A percentile compares a stretch with the other conserved stretches of the same genome.
These are phyloP conservation scores for Ceyx margarethae DNA, from an alignment of 2,113 vertebrate species.

Conservation along the genomic window DNA sequence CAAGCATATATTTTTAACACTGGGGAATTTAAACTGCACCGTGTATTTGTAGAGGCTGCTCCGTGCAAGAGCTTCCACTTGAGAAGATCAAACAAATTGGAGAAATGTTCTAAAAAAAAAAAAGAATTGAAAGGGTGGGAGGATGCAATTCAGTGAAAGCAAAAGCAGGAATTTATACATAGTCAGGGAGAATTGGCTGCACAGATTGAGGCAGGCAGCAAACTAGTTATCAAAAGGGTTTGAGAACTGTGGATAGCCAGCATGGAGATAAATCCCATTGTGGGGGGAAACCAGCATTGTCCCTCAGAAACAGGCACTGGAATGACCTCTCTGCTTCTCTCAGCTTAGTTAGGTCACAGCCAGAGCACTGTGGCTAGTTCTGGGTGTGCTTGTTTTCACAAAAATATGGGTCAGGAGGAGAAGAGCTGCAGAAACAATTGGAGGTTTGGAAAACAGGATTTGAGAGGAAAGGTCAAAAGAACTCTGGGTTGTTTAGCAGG, in stretches of 20 bases:
- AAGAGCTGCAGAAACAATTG: background rate
- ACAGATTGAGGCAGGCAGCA: background rate
- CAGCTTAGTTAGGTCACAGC: background rate
- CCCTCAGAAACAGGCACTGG: background rate
- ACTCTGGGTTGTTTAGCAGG: background rate
- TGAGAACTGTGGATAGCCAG: background rate
- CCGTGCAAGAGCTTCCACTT: slow-evolving; percentile 52
- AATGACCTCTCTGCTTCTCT: background rate
- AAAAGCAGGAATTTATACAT: background rate
- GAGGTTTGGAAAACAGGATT: background rate
- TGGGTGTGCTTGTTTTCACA: background rate
- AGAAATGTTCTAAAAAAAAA: slow-evolving; percentile 24
- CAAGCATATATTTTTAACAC: slow-evolving; percentile 60
- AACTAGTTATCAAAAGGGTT: background rate
- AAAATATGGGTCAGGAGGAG: background rate
- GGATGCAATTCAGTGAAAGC: slow-evolving; percentile 26
- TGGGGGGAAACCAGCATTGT: background rate
- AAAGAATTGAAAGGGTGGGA: background rate
- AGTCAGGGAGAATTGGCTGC: background rate
- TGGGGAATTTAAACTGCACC: slow-evolving; percentile 39
- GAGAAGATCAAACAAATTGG: slow-evolving; percentile 63
- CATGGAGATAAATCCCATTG: background rate
- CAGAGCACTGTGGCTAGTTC: background rate
- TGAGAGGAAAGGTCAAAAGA: background rate
- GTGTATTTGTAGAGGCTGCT: slow-evolving; percentile 48